A percentile compares a stretch with the other conserved stretches of the same genome.
Conservation (phyloP, 35 echinoderm and acorn worm genomes). For the Apostichopus japonicus region DNA sequence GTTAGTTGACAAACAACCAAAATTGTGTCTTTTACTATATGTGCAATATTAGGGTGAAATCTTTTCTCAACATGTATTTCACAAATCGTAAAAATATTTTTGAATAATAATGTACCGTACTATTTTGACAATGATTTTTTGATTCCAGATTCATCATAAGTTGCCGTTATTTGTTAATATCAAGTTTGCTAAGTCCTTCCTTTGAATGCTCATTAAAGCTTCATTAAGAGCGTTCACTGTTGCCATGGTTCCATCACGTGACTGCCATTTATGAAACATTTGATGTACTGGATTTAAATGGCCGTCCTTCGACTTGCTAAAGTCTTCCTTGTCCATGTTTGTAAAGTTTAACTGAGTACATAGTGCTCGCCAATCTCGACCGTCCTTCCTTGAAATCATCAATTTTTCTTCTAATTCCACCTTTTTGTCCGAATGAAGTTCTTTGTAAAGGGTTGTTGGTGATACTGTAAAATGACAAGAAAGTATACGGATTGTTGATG, state of each 20-base stretch:
- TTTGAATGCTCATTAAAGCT: slow-evolving; percentile 24
- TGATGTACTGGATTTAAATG: slow-evolving; percentile 22
- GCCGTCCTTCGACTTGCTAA: neutral
- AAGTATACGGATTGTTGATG: neutral
- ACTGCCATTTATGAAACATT: slow-evolving; percentile 43
- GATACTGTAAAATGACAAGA: neutral
- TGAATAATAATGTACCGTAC: no score
- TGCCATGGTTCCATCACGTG: slow-evolving; percentile 33
- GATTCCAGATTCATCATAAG: neutral
- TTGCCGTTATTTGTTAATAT: neutral
- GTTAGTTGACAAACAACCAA: slow-evolving; percentile 10
- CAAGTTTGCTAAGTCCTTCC: slow-evolving; percentile 27
- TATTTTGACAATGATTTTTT: no score
- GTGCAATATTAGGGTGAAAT: neutral
- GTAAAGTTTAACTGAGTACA: slow-evolving; percentile 14
- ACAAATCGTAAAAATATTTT: neutral
- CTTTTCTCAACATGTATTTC: neutral
- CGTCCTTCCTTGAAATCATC: slow-evolving; percentile 15
- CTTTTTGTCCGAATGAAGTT: slow-evolving; percentile 51
- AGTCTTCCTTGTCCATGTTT: neutral
- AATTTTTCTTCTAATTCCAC: slow-evolving; percentile 42
- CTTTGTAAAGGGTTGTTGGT: slow-evolving; percentile 17
- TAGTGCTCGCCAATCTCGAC: slow-evolving; percentile 14
- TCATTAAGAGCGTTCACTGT: neutral
- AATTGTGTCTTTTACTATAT: neutral